These are phyloP conservation scores for Helicoverpa armigera DNA, from an alignment of 1,140 invertebrate genomes.

Conservation along the genomic window DNA sequence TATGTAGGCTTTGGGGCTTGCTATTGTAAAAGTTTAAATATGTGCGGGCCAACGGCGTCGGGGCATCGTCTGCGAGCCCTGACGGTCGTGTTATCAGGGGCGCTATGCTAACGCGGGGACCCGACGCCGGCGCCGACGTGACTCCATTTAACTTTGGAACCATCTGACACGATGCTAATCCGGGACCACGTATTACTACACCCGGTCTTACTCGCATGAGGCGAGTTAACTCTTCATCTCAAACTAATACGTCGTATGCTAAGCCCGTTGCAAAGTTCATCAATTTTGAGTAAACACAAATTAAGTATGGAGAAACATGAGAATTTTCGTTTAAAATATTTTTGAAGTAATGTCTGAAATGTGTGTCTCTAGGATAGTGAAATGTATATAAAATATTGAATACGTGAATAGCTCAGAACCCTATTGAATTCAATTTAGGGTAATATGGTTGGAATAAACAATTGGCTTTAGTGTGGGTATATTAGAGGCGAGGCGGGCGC, in stretches of 20 bases:
- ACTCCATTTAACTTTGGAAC: conserved; percentile 54
- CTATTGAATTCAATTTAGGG: conserved; percentile 36
- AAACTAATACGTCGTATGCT: background rate
- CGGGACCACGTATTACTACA: conserved; percentile 4
- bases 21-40: conserved; percentile 80
- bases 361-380: background rate
- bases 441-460: conserved; percentile 54
- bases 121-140: conserved; percentile 49
- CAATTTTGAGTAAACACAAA: background rate
- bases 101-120: background rate
- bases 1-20: conserved; percentile 67
- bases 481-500: conserved; percentile 9
- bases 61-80: conserved; percentile 31
- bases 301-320: background rate
- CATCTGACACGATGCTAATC: conserved; percentile 43
- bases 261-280: conserved; percentile 2
- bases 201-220: background rate
- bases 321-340: conserved; percentile 3
- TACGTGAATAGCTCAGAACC: conserved; percentile 26
- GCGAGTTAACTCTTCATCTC: conserved; percentile 33
- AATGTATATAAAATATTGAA: conserved; percentile 35
- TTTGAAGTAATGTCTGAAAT: background rate
- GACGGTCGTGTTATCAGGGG: conserved; percentile 45
- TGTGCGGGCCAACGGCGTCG: conserved; percentile 55
- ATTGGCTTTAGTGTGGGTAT: conserved; percentile 46